Evolutionary conservation across 2,888 invertebrate genomes (phyloP), one percentile per base, ranked within the genome.

Genomic region (Callyntrura guangdongensis): DNA sequence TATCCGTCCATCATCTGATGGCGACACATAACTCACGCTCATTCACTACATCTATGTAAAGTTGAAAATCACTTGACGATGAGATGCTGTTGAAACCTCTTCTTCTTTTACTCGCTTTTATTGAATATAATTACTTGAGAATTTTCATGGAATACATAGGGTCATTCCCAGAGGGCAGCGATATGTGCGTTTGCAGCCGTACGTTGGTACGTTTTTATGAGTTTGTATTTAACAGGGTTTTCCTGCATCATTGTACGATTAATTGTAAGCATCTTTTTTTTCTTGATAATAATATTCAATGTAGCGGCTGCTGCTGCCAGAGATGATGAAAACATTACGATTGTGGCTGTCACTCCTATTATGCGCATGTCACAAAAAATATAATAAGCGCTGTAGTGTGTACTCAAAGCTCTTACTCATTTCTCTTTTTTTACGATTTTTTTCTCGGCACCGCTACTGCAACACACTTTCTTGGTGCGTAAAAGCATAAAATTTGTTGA

Each of bases 81-180:
- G 53, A 27, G 45, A 79, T 74, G 74, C 9, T 74, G n/a, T n/a
- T n/a, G 36, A 36, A 36, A 4, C 27, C 49, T 49, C 20, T 53
- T 79, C 20, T 45, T 36, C 36, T 4, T 36, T 36, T 36, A 36
- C 36, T 1, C 1, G 5, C 27, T 56, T 36, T 36, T 20, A 49
- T 49, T 79, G 36, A 36, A 4, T 36, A 36, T 61, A 59, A 61
- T 61, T 61, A 20, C 49, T 56, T 45, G 6, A 69, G 6, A 36
- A 47, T 27, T 82, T 89, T 79, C 84, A 89, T 72, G 89, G 85
- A 89, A 89, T 89, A 89, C 89, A 85, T 45, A 47, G 53, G 89
- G 89, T 89, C 89, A 89, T 64, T 74, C 74, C 89, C 89, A 89
- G 89, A 85, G 89, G 89, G 89, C 89, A 89, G 56, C 83, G 79